Conservation (phyloP, 2,797 vertebrate species). For the Limosa lapponica region DNA sequence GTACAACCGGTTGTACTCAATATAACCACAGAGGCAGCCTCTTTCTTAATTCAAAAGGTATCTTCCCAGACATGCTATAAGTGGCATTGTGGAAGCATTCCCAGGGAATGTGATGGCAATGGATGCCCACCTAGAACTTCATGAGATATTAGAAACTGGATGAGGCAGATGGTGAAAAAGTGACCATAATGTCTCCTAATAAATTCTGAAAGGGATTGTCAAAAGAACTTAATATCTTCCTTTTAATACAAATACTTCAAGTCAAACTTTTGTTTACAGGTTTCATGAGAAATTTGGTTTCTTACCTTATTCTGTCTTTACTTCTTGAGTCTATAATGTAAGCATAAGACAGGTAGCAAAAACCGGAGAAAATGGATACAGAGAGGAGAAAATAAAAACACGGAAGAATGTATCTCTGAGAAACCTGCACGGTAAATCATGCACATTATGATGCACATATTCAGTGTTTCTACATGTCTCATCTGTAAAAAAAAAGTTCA, state of each 20-base stretch:
- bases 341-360: not conserved
- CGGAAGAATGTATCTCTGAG: rapidly evolving
- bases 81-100: rapidly evolving
- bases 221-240: not conserved
- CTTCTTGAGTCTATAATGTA: not conserved
- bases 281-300: not conserved
- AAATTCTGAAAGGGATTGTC: not conserved
- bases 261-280: not conserved
- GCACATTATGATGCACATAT: not conserved
- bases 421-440: rapidly evolving
- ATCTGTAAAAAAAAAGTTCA: not conserved
- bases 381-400: not conserved
- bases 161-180: not conserved
- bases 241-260: not conserved
- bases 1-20: rapidly evolving
- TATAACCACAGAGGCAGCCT: rapidly evolving
- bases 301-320: not conserved
- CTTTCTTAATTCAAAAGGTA: rapidly evolving
- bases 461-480: not conserved
- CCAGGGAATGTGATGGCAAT: rapidly evolving
- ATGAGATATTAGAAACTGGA: rapidly evolving
- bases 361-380: not conserved
- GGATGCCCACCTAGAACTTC: not conserved
- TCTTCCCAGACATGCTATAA: rapidly evolving
- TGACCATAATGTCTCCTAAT: not conserved